Conservation (phyloP, 1,140 invertebrate species). For the Lerema accius region DNA sequence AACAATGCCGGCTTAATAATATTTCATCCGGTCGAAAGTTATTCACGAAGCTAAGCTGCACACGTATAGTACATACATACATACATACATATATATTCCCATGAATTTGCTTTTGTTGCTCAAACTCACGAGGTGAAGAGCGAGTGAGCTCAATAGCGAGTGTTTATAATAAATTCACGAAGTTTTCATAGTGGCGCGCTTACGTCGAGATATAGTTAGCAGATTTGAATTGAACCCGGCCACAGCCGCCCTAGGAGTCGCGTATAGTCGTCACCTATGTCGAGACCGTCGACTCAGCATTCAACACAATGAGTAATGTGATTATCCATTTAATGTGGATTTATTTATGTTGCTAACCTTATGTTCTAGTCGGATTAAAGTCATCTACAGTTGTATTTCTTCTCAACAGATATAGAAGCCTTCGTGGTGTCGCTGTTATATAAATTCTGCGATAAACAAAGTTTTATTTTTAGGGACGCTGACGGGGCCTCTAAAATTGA, state of each 20-base stretch:
- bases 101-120: constrained; percentile 34
- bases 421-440: no score
- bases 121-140: constrained; percentile 40
- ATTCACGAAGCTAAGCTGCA: constrained; percentile 29
- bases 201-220: constrained; percentile 56
- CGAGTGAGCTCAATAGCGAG: constrained; percentile 45
- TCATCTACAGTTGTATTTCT: no score
- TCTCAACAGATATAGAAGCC: no score
- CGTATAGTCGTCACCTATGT: neutral
- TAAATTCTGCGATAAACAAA: no score
- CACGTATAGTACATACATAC: constrained; percentile 17
- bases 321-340: neutral
- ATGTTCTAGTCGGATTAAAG: no score
- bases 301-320: neutral
- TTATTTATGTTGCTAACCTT: no score
- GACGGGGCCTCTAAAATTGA: no score
- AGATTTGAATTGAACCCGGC: constrained; percentile 54
- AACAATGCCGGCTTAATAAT: constrained; percentile 21
- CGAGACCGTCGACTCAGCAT: no score
- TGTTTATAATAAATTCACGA: constrained; percentile 62
- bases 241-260: constrained; percentile 37
- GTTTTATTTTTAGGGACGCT: no score
- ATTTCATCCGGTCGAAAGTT: constrained; percentile 30
- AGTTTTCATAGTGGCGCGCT: constrained; percentile 52
- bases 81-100: constrained; percentile 23